Evolutionary conservation across 2,797 vertebrate genomes (phyloP), one percentile per base, ranked within the genome.

Genomic region (Rousettus madagascariensis): DNA sequence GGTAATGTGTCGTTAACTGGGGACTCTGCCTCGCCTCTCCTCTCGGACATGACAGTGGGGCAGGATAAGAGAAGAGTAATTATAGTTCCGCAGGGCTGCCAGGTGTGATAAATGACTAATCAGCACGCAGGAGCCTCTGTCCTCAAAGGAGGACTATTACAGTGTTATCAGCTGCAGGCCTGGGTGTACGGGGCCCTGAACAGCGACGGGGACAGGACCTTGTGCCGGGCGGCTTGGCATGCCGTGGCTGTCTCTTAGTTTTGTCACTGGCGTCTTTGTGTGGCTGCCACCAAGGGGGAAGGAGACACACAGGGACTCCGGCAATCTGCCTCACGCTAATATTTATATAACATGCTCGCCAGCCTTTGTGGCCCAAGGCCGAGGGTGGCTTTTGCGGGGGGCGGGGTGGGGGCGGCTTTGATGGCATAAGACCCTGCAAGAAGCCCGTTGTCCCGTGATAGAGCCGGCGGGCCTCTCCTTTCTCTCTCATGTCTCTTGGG

Each of bases 81-180:
- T 99, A 99, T 99, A 99, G 99, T 99, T 99, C 99, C 99, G 99
- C 99, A 98, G 99, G 99, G 99, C 99, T 99, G 99, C 99, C 99
- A 99, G 99, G 99, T 99, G 99, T 99, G 99, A 99, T 99, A 99
- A 99, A 99, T 99, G 99, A 99, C 99, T 99, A 99, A 99, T 99
- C 99, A 99, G 99, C 99, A 98, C 98, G 98, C 98, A 98, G 98
- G 99, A 99, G 99, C 99, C 99, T 98, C 98, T 96, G 98, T 98
- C 99, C 99, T 99, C 99, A 99, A 99, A 99, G 99, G 99, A 99
- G 99, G 99, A 98, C 99, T 99, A 99, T 99, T 99, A 99, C 99
- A 98, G 99, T 97, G 98, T 99, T 99, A 99, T 99, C 99, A 99
- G 99, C 99, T 98, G 98, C 98, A 96, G 98, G 99, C 99, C 99